Conservation (phyloP, 2,888 invertebrate genomes). For the Drosophila rellima region DNA sequence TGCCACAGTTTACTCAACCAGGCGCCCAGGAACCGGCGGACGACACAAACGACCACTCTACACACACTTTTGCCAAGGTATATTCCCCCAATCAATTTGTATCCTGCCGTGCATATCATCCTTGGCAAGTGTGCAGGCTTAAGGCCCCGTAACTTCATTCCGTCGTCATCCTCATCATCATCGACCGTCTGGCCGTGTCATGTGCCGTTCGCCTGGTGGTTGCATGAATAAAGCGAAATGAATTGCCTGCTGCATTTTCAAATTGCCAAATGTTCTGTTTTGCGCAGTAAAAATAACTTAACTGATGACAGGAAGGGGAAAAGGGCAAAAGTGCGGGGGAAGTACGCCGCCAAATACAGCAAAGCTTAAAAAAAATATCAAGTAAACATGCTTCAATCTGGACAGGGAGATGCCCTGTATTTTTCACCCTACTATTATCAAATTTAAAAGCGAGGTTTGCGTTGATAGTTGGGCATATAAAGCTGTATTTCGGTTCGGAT, state of each 20-base stretch:
- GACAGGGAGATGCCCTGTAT: background rate
- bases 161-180: constrained; percentile 27
- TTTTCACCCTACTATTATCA: background rate
- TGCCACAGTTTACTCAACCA: constrained; percentile 58
- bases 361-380: constrained; percentile 7
- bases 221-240: constrained; percentile 24
- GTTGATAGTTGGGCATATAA: background rate
- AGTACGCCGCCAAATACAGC: constrained; percentile 19
- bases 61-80: constrained; percentile 11
- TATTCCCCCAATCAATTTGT: constrained; percentile 38
- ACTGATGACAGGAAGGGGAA: constrained; percentile 5
- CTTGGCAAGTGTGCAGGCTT: constrained; percentile 40
- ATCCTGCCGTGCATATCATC: constrained; percentile 42
- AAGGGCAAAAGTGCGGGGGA: background rate
- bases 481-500: too few species aligned
- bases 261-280: constrained; percentile 45
- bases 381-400: background rate
- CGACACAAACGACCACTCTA: constrained; percentile 12
- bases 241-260: constrained; percentile 58
- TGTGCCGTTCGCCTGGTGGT: constrained; percentile 32
- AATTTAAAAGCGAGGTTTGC: background rate
- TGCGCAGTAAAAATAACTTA: constrained; percentile 41
- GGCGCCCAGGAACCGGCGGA: constrained; percentile 22
- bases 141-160: constrained; percentile 14
- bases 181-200: constrained; percentile 12